Evolutionary conservation across 1,140 invertebrate genomes (phyloP), one percentile per base, ranked within the genome.

Genomic region (Leptinotarsa lineolata): DNA sequence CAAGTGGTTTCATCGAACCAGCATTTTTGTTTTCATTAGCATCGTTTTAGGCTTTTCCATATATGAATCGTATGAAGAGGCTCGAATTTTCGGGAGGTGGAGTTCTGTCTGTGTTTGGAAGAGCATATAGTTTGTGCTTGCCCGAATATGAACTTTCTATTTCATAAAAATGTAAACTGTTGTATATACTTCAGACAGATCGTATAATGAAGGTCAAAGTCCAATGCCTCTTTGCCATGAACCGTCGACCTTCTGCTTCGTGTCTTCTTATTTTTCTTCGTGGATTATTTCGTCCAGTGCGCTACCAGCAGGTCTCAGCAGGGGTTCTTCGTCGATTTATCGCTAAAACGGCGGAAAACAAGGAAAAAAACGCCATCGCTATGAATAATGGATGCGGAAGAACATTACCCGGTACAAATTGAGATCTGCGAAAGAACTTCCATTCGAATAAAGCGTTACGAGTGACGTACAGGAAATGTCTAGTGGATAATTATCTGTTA

Each of bases 361-460:
- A 54, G 15, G 16, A 18, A 18, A 54, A 54, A 54, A 13, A 13
- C 6, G 1, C 15, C 48, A 16, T 54, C 48, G 48, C 15, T 18
- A 54, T 54, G 48, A 54, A 54, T 54, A 54, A 54, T 54, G 48
- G 48, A 54, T 15, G 48, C 48, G n/a, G 48, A 54, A 54, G 48
- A 54, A 54, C 48, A 18, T 54, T 54, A 15, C 5, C 48, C n/a
- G 48, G 48, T 54, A 54, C 48, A 54, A 54, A 54, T 54, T n/a
- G 48, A 54, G 48, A 54, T 54, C 48, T 18, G 16, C 48, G 16
- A 11, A 39, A 39, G 30, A 16, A 18, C 48, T 54, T 0, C 48
- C 15, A 54, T 54, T 18, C 2, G 2, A 54, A 54, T 54, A 8
- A 54, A 18, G 15, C 15, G 6, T 54, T n/a, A 54, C 48, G 48